phyloP scores from a whole-genome alignment of 2,113 vertebrate genomes.

The Nesogale talazaci region DNA sequence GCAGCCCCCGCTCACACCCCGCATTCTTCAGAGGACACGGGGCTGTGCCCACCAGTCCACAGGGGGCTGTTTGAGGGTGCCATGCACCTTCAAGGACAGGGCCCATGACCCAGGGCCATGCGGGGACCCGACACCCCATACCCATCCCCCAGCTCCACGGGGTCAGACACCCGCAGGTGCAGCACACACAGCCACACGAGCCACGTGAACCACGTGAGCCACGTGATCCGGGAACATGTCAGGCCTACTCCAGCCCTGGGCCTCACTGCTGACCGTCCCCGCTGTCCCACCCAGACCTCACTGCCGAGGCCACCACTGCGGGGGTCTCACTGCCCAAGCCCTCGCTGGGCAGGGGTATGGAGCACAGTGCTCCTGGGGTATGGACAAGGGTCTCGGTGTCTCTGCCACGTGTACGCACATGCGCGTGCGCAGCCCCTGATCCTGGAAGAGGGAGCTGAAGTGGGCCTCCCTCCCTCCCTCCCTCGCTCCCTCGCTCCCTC shows the following conservation, averaged over 20 bases:
- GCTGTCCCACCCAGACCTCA: not conserved
- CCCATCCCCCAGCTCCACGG: no score
- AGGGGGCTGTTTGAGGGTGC: no score
- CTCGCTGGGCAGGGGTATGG: not conserved
- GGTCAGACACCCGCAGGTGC: no score
- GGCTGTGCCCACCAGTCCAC: not conserved
- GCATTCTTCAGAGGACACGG: not conserved
- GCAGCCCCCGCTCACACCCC: no score
- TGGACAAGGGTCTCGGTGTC: not conserved
- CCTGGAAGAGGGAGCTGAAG: not conserved
- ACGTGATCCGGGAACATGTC: no score
- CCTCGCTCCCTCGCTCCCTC: slow-evolving; percentile 6
- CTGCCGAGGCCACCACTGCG: not conserved
- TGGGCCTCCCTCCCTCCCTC: slow-evolving; percentile 25
- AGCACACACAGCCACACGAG: no score
- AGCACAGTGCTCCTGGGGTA: not conserved
- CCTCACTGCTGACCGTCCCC: not conserved
- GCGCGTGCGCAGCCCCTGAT: not conserved
- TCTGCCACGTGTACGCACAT: no score
- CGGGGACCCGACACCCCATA: no score
- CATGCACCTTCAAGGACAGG: no score
- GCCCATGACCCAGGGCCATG: no score
- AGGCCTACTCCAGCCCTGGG: not conserved
- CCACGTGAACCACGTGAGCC: no score
- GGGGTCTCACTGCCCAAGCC: not conserved